Evolutionary conservation across 2,888 invertebrate genomes (phyloP).

Genomic region (Drosophila cognata): DNA sequence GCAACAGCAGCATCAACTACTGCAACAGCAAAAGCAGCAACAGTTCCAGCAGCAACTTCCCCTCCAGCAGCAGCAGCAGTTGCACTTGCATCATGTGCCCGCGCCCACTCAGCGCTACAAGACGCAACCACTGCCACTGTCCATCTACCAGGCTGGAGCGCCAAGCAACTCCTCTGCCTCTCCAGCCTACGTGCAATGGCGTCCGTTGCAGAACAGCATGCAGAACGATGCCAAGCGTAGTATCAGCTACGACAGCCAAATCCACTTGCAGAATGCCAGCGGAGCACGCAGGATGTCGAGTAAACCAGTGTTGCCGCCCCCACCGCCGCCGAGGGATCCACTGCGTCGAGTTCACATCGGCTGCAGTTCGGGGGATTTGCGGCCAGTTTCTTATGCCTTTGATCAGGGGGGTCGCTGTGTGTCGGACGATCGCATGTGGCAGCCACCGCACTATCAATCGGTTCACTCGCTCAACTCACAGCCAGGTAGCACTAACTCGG

Average conservation of each 20-base stretch:
- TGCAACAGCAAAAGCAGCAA: conserved; percentile 63
- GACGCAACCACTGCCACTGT: conserved; percentile 85
- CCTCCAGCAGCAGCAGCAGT: conserved; percentile 53
- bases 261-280: conserved; percentile 81
- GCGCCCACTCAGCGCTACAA: conserved; percentile 86
- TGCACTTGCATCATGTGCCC: conserved; percentile 79
- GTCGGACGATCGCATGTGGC: conserved; percentile 85
- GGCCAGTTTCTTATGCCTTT: conserved; percentile 87
- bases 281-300: conserved; percentile 59
- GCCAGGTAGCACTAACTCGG: conserved; percentile 53
- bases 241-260: conserved; percentile 84
- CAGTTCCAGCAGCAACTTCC: conserved; percentile 49
- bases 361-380: conserved; percentile 78
- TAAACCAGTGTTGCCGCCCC: conserved; percentile 88
- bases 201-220: conserved; percentile 80
- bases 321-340: conserved; percentile 92
- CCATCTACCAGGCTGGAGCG: conserved; percentile 78
- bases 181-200: conserved; percentile 79
- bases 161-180: conserved; percentile 18
- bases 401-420: conserved; percentile 85
- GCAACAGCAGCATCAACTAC: background rate
- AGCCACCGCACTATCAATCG: conserved; percentile 83
- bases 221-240: conserved; percentile 81
- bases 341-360: conserved; percentile 86
- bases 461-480: conserved; percentile 81